Evolutionary conservation across 1,140 invertebrate genomes (phyloP).

Genomic region (Portunus trituberculatus): DNA sequence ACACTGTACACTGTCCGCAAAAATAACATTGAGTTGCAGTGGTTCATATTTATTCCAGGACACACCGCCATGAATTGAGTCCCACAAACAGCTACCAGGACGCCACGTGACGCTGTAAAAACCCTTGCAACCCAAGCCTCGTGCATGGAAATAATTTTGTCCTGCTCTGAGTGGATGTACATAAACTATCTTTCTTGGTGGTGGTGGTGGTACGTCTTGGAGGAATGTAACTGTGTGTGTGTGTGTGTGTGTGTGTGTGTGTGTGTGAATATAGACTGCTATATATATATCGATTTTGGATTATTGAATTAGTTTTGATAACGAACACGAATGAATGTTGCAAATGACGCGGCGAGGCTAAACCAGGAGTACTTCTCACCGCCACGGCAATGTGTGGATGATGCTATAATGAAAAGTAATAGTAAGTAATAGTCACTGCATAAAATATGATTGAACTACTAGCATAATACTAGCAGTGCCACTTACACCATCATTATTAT

Average conservation of each 20-base stretch:
- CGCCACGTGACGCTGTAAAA: background rate
- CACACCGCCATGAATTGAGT: background rate
- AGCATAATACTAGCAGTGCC: too few species aligned
- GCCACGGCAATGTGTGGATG: background rate
- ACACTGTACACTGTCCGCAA: background rate
- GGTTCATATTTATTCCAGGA: background rate
- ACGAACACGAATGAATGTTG: background rate
- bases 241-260: constrained; percentile 20
- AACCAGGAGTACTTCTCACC: background rate
- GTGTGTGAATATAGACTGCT: background rate
- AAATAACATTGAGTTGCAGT: background rate
- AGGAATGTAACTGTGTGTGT: background rate
- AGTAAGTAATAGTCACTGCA: too few species aligned
- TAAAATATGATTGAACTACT: too few species aligned
- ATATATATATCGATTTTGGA: too few species aligned
- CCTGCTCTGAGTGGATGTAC: too few species aligned
- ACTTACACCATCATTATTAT: too few species aligned
- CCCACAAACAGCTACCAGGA: too few species aligned
- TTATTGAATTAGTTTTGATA: too few species aligned
- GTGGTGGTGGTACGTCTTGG: background rate
- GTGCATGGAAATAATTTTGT: background rate
- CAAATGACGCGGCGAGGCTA: background rate
- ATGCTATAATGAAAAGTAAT: background rate
- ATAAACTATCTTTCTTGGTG: too few species aligned
- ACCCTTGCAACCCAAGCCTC: background rate